Base-by-base conservation (phyloP, 2,888 invertebrate genomes). In the Microplitis deprimator region DNA sequence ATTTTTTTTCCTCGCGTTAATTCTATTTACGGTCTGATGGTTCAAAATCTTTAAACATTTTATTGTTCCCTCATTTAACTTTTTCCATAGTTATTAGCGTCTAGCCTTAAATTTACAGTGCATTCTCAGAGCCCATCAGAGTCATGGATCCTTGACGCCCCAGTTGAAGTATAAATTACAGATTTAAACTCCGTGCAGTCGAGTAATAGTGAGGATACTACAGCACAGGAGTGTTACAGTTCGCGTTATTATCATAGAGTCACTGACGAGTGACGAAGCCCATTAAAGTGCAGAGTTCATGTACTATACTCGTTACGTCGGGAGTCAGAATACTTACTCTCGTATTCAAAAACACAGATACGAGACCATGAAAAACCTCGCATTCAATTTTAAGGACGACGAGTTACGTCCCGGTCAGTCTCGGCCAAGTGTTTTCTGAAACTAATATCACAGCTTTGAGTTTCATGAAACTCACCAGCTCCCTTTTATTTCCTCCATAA, bases 211-310 rank as follows among this genome's bases (percentile, higher is more conserved):
- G 13, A 50, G 8, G 13, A 13, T 50, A 10, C 50, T 13, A 50
- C 13, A 50, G 50, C 13, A 50, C 13, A 50, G 50, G 13, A 50
- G 50, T 13, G 50, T 50, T 50, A 17, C 17, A 17, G 41, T 7
- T 8, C 20, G 41, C 17, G 41, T 17, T 41, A 41, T 41, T 68
- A 68, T 59, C 17, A 59, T 29, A 60, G n/a, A 16, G 50, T 29
- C 59, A 29, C 16, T 70, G 60, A 50, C 59, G 20, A 70, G 20
- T 59, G 29, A 70, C 59, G 60, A 70, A 29, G 20, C 60, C 50
- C 60, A 70, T 70, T 70, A 60, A 16, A 70, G 29, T 20, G 6
- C 8, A 70, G 50, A 70, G 59, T 70, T 60, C 13, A 70, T 59
- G 29, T 60, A 59, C 29, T 59, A 13, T 60, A 59, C 29, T 29